Evolutionary conservation across 2,888 invertebrate species (phyloP).

Genomic region (Tortricodes alternella): DNA sequence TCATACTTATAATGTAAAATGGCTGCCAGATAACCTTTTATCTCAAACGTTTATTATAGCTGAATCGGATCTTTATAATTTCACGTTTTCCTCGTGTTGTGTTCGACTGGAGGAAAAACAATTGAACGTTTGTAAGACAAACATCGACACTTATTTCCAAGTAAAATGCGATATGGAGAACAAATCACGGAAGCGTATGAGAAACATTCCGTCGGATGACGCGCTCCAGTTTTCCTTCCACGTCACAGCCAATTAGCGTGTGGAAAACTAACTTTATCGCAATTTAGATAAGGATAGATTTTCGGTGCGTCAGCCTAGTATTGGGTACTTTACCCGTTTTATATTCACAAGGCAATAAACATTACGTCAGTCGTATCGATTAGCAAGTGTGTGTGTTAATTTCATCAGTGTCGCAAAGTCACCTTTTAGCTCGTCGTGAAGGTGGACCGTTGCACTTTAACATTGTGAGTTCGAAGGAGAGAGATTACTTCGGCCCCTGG

Average conservation of each 20-base stretch:
- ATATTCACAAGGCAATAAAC: conserved; percentile 42
- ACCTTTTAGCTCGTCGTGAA: conserved; percentile 40
- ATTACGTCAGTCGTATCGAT: conserved; percentile 44
- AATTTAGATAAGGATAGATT: not conserved
- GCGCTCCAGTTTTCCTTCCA: not conserved
- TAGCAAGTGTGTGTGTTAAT: conserved; percentile 56
- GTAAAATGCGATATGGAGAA: not conserved
- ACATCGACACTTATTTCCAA: conserved; percentile 36
- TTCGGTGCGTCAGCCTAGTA: not conserved
- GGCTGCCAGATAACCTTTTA: conserved; percentile 1
- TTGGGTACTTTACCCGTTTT: conserved; percentile 33
- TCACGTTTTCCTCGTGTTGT: not conserved
- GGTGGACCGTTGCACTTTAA: conserved; percentile 28
- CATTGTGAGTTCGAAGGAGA: conserved; percentile 11
- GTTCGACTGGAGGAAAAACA: not conserved
- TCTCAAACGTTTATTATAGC: not conserved
- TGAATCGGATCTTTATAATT: conserved; percentile 5
- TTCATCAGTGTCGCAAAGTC: conserved; percentile 57
- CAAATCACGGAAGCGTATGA: conserved; percentile 1
- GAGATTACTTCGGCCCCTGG: no score
- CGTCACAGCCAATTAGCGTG: conserved; percentile 5
- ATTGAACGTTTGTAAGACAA: conserved; percentile 33
- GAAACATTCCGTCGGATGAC: not conserved
- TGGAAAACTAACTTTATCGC: conserved; percentile 11
- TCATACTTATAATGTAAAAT: no score